phyloP scores from a whole-genome alignment of 2,888 invertebrate genomes.

The Diplazon laetatorius region DNA sequence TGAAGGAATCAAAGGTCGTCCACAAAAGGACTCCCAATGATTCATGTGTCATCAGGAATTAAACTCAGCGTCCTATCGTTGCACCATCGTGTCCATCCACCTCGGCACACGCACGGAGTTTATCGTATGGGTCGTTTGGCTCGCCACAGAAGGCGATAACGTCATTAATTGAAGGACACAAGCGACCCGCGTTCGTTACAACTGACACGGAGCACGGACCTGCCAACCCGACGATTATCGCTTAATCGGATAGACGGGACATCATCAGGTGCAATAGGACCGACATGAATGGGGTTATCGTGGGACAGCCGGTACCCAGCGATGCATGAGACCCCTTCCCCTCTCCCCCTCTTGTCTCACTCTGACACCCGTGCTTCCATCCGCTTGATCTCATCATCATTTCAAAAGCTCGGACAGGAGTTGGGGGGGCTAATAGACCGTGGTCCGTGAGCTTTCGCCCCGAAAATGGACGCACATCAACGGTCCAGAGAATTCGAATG shows the following conservation, averaged over 20 bases:
- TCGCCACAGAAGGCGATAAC: slow-evolving; percentile 43
- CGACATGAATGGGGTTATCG: slow-evolving; percentile 53
- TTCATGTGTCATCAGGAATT: not conserved
- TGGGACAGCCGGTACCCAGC: slow-evolving; percentile 35
- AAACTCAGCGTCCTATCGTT: not conserved
- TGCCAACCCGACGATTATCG: slow-evolving; percentile 50
- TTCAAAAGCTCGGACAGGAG: slow-evolving; percentile 43
- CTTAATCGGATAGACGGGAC: slow-evolving; percentile 55
- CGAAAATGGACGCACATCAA: slow-evolving; percentile 56
- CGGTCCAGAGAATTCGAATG: slow-evolving; percentile 56
- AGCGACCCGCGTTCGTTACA: slow-evolving; percentile 29
- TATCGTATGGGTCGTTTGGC: slow-evolving; percentile 8
- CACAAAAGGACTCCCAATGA: no score
- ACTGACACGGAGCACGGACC: slow-evolving; percentile 34
- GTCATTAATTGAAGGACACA: slow-evolving; percentile 41
- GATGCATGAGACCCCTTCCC: slow-evolving; percentile 45
- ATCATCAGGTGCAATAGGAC: slow-evolving; percentile 45
- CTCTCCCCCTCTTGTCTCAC: slow-evolving; percentile 22
- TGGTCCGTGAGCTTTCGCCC: slow-evolving; percentile 43
- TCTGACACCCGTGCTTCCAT: slow-evolving; percentile 17
- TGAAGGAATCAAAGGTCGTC: no score
- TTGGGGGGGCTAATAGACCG: slow-evolving; percentile 51
- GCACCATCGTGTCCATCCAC: not conserved
- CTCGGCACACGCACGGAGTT: not conserved
- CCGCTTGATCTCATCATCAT: slow-evolving; percentile 49